Evolutionary conservation across 2,113 vertebrate species (phyloP).

Genomic region (Clinocottus analis): DNA sequence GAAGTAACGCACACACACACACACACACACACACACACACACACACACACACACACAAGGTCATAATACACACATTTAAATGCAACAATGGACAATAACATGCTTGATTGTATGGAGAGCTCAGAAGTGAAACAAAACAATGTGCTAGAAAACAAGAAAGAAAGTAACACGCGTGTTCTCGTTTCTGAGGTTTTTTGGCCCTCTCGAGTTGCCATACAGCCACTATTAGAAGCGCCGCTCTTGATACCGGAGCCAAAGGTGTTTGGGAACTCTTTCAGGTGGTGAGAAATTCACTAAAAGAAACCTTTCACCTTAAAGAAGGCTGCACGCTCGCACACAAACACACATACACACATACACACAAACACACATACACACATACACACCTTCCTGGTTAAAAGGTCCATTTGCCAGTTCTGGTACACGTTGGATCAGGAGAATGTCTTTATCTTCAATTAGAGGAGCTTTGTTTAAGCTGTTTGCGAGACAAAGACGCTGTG

Average conservation of each 20-base stretch:
- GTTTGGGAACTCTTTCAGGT: constrained; percentile 29
- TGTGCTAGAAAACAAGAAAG: not conserved
- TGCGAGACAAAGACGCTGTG: constrained; percentile 67
- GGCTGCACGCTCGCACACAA: constrained; percentile 16
- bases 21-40: not conserved
- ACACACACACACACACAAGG: constrained; percentile 6
- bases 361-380: constrained; percentile 17
- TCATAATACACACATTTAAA: constrained; percentile 2
- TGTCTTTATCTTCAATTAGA: constrained; percentile 75
- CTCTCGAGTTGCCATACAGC: not conserved
- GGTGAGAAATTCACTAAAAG: constrained; percentile 34
- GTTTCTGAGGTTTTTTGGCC: too few species aligned
- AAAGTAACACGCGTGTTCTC: too few species aligned
- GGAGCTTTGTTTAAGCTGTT: constrained; percentile 79
- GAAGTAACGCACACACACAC: constrained; percentile 48
- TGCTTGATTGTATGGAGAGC: not conserved
- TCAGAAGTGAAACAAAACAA: not conserved
- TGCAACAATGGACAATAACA: not conserved
- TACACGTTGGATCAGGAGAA: constrained; percentile 42
- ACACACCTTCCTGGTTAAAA: constrained; percentile 74
- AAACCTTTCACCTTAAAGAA: constrained; percentile 47
- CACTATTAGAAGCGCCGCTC: not conserved
- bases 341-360: constrained; percentile 11
- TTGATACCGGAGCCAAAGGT: not conserved
- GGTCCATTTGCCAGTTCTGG: constrained; percentile 70